Evolutionary conservation across 2,888 invertebrate genomes (phyloP).

Genomic region (Melieria picta): DNA sequence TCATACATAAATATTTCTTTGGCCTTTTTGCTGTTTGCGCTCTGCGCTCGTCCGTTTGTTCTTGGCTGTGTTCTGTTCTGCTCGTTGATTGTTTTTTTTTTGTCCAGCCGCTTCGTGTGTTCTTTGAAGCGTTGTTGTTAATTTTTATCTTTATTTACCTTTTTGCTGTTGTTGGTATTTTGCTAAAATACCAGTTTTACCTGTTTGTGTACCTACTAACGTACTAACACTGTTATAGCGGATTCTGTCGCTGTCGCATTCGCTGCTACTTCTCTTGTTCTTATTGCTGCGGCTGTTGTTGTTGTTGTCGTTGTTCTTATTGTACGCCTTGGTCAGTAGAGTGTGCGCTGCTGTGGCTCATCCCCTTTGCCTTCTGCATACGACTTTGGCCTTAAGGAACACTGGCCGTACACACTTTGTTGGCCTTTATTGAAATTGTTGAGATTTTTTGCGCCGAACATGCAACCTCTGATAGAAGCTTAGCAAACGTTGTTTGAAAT

Average conservation of each 20-base stretch:
- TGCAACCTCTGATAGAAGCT: too few relatives aligned
- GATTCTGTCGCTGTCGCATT: constrained; percentile 44
- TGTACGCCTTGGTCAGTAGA: not conserved
- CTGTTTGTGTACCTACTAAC: constrained; percentile 66
- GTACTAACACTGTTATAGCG: constrained; percentile 66
- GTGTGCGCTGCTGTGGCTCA: too few relatives aligned
- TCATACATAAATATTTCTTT: too few relatives aligned
- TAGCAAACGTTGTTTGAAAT: too few relatives aligned
- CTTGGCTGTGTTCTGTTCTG: not conserved
- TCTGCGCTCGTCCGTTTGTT: too few relatives aligned
- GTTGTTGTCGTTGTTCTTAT: constrained; percentile 16
- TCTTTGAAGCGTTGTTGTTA: constrained; percentile 36
- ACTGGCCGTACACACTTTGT: too few relatives aligned
- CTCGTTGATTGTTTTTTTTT: constrained; percentile 9
- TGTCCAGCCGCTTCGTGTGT: constrained; percentile 27
- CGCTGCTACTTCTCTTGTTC: constrained; percentile 7
- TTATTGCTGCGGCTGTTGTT: constrained; percentile 8
- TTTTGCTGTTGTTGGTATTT: constrained; percentile 42
- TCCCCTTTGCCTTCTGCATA: not conserved
- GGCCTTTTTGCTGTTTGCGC: not conserved
- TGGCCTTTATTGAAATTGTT: too few relatives aligned
- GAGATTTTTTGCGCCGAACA: too few relatives aligned
- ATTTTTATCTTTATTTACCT: constrained; percentile 37
- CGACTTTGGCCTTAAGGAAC: too few relatives aligned
- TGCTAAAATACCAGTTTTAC: constrained; percentile 64